Evolutionary conservation across 1,140 invertebrate species (phyloP).

Genomic region (Pristionchus pacificus): DNA sequence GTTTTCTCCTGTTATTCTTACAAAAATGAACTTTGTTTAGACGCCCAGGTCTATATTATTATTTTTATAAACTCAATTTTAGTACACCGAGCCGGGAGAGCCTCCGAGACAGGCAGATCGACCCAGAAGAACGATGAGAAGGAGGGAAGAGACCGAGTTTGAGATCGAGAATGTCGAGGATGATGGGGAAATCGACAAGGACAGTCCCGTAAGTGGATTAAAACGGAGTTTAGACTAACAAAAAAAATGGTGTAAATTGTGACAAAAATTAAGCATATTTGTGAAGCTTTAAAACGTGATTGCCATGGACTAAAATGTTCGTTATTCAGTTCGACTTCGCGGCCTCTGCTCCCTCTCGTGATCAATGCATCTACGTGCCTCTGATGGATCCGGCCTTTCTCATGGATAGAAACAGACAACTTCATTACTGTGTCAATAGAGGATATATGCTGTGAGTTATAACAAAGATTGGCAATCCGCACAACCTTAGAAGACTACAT

Average conservation of each 20-base stretch:
- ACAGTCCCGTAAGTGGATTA: constrained; percentile 1
- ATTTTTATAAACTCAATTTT: too few species aligned
- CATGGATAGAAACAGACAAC: constrained; percentile 21
- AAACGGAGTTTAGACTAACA: neutral
- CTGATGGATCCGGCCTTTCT: constrained; percentile 17
- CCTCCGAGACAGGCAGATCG: neutral
- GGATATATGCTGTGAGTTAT: constrained; percentile 9
- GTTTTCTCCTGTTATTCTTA: constrained; percentile 14
- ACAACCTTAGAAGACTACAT: too few species aligned
- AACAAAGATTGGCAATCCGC: neutral
- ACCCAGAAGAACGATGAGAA: too few species aligned
- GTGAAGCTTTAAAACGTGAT: too few species aligned
- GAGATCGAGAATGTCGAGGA: constrained; percentile 9
- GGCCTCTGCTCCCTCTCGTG: neutral
- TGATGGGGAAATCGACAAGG: constrained; percentile 18
- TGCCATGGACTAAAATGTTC: neutral
- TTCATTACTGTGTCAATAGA: constrained; percentile 20
- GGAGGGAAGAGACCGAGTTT: too few species aligned
- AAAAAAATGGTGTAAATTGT: too few species aligned
- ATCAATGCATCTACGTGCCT: constrained; percentile 7
- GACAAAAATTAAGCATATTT: too few species aligned
- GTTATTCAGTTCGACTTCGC: constrained; percentile 4
- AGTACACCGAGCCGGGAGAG: neutral
- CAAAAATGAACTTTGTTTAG: too few species aligned
- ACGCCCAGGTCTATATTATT: too few species aligned